These are phyloP conservation scores for Crocodylus rhombifer DNA, from an alignment of 2,797 vertebrate genomes.

Conservation along the genomic window DNA sequence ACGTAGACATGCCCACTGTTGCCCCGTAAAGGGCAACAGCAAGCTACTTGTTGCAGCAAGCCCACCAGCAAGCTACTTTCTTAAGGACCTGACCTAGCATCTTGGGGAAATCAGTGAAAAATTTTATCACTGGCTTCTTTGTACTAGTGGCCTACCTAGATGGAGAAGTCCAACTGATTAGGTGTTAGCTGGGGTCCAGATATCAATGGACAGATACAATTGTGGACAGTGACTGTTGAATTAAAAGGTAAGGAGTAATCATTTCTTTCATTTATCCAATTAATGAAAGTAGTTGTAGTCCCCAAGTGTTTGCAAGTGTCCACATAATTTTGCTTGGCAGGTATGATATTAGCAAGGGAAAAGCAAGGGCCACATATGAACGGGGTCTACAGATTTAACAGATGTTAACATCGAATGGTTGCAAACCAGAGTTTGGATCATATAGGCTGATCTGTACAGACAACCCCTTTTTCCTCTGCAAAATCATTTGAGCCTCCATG, in stretches of 20 bases:
- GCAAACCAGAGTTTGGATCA: not conserved
- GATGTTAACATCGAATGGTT: not conserved
- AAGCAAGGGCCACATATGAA: not conserved
- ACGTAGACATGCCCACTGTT: no score
- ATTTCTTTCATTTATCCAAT: not conserved
- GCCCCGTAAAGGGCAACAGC: no score
- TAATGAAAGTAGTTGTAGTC: not conserved
- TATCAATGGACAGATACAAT: not conserved
- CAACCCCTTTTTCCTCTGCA: not conserved
- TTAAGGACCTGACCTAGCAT: no score
- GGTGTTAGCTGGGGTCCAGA: not conserved
- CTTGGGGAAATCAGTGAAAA: no score
- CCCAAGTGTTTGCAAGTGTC: not conserved
- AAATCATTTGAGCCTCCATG: not conserved
- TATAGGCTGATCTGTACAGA: not conserved
- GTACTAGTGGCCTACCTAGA: no score
- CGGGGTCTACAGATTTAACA: not conserved
- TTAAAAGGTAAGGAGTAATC: not conserved
- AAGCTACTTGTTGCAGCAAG: no score
- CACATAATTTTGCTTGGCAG: not conserved
- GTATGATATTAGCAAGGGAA: not conserved
- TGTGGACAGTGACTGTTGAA: not conserved
- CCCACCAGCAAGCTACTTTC: no score
- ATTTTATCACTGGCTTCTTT: no score
- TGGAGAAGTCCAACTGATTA: not conserved